Percentiles rank a stretch among this genome's conserved stretches.
phyloP scores from a whole-genome alignment of 2,113 vertebrate species.

The Salvelinus namaycush region DNA sequence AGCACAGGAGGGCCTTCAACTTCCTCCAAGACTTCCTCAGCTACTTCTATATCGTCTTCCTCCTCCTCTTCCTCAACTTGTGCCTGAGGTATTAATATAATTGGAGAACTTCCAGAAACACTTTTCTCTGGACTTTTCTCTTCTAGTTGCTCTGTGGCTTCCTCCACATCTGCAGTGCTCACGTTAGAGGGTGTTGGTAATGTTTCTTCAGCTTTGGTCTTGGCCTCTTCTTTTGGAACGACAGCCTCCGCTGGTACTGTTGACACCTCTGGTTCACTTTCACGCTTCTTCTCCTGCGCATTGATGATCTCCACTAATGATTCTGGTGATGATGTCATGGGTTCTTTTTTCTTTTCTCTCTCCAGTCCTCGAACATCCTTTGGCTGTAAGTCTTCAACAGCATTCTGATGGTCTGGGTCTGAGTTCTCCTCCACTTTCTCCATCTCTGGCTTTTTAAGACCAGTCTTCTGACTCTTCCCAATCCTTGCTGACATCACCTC shows the following conservation, averaged over 20 bases:
- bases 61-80: constrained; percentile 64
- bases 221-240: neutral
- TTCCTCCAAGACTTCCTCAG: constrained; percentile 59
- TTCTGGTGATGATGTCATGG: constrained; percentile 3
- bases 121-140: constrained; percentile 25
- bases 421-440: constrained; percentile 15
- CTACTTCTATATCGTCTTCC: constrained; percentile 61
- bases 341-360: neutral
- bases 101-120: constrained; percentile 17
- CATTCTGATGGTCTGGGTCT: constrained; percentile 1
- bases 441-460: constrained; percentile 1
- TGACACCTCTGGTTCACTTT: constrained; percentile 8
- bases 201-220: neutral
- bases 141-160: constrained; percentile 19
- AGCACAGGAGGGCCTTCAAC: constrained; percentile 2
- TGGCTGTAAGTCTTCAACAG: neutral
- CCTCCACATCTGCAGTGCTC: constrained; percentile 28
- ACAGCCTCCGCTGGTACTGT: neutral
- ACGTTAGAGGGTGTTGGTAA: neutral
- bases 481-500: neutral
- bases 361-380: constrained; percentile 12
- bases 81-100: constrained; percentile 69
- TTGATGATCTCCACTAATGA: constrained; percentile 15
- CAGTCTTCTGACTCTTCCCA: constrained; percentile 1
- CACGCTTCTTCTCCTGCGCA: constrained; percentile 15